Evolutionary conservation across 2,888 invertebrate species (phyloP), one percentile per base, ranked within the genome.

Genomic region (Nomada flava): DNA sequence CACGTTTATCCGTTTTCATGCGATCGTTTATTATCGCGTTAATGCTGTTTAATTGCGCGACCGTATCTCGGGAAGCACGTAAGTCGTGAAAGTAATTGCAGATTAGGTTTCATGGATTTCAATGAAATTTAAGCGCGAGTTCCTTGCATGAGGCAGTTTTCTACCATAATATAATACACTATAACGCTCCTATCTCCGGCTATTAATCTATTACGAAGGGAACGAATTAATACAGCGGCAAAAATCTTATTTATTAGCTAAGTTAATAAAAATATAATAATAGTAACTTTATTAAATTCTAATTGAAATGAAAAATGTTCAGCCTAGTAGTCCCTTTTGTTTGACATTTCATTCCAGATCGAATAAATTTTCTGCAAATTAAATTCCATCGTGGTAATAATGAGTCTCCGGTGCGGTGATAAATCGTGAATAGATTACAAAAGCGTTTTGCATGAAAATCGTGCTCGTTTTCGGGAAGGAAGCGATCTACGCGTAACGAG

Each of bases 381-480:
- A 57, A 57, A 4, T 20, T 23, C 20, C 23, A 23, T 23, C 57
- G 23, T 4, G 23, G 11, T 26, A 26, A 57, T 57, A 57, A 57
- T 5, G 18, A 20, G 1, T 55, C 23, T 57, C 52, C 15, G 26
- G 42, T 13, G 53, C 52, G 53, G 13, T 47, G 62, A 78, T 76
- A 75, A 78, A 75, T 76, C 68, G 20, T 42, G 23, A 20, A 11
- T 3, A 65, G 53, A 67, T 62, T 53, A 63, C 64, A 64, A 64
- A 68, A 73, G 44, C 55, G 42, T 63, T 80, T 78, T 78, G 80
- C 80, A 72, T 72, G 67, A 63, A 72, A 72, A 78, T 63, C 52
- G 47, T n/a, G 50, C 29, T 20, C 29, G 65, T 60, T 82, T 82
- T 82, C 70, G 79, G 70, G 53, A 64, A 79, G 73, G 72, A 80